These are phyloP conservation scores for Dasyurus viverrinus DNA, from an alignment of 2,113 vertebrate genomes.

Conservation along the genomic window DNA sequence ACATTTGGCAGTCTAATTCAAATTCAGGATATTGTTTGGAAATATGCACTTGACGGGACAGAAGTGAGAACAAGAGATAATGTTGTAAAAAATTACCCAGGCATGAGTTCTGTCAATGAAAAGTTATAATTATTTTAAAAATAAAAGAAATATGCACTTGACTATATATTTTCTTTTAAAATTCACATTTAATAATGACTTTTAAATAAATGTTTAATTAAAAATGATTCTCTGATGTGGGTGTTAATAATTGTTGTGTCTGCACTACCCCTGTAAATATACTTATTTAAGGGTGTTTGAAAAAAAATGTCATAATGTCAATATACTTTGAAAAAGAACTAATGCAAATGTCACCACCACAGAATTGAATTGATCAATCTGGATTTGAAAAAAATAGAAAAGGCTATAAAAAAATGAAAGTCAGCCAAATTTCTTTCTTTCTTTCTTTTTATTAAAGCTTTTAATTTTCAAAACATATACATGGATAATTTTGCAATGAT, in stretches of 20 bases:
- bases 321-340: accelerated
- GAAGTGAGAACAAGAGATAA: too few species aligned
- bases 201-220: background rate
- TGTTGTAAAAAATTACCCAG: too few species aligned
- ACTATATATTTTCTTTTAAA: accelerated
- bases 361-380: accelerated
- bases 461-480: too few species aligned
- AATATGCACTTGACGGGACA: background rate
- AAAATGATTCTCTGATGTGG: background rate
- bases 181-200: background rate
- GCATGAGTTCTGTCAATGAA: too few species aligned
- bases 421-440: too few species aligned
- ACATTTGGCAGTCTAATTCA: background rate
- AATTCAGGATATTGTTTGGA: accelerated
- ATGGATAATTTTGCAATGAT: too few species aligned
- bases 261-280: background rate
- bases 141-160: too few species aligned
- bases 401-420: background rate
- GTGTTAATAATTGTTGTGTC: accelerated
- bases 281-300: background rate
- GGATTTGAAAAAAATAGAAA: background rate
- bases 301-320: background rate
- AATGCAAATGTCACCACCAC: accelerated
- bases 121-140: too few species aligned
- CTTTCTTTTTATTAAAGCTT: too few species aligned